Base-by-base conservation (phyloP, 2,113 vertebrate genomes). In the Coracopsis vasa region DNA sequence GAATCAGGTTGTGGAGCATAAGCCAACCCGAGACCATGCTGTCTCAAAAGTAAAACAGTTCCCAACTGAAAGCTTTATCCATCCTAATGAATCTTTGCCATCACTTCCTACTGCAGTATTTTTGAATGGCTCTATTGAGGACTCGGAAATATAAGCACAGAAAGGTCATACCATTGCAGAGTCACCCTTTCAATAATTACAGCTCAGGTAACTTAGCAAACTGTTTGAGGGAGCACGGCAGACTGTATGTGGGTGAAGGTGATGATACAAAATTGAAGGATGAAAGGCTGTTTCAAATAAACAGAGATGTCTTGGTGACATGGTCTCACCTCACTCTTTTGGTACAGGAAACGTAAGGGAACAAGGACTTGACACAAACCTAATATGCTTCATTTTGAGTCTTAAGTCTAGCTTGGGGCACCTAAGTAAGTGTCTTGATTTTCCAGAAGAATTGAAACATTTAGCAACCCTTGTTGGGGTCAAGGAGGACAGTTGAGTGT, bases 141-240 rank as follows among this genome's bases (percentile, higher is more conserved):
- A 98, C 84, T 98, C 97, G 0, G 96, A 97, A 91, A 96, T 98
- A 91, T 98, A 96, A 97, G 28, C 28, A 56, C 5, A 2, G 61
- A 25, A 64, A 91, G 28, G 33, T 64, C 23, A 13, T 1, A 9
- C 21, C 41, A 6, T 14, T n/a, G 74, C 65, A 29, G 54, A 44
- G 42, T 47, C 51, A 28, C 42, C 10, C 44, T 3, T 42, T 47
- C 47, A 31, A 1, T 21, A 41, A 41, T 3, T 11, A 45, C 66
- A 80, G 61, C 45, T 45, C 27, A 42, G 61, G 33, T 31, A 41
- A 29, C 65, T 21, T 13, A 51, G 65, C 44, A 44, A 77, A 65
- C 61, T 23, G 31, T 45, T 41, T 9, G 65, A 80, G 50, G 47
- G 73, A 89, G 45, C 71, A 33, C 33, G 44, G 75, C 39, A 89